Evolutionary conservation across 2,888 invertebrate genomes (phyloP).

Genomic region (Alloscopus bannaensis): DNA sequence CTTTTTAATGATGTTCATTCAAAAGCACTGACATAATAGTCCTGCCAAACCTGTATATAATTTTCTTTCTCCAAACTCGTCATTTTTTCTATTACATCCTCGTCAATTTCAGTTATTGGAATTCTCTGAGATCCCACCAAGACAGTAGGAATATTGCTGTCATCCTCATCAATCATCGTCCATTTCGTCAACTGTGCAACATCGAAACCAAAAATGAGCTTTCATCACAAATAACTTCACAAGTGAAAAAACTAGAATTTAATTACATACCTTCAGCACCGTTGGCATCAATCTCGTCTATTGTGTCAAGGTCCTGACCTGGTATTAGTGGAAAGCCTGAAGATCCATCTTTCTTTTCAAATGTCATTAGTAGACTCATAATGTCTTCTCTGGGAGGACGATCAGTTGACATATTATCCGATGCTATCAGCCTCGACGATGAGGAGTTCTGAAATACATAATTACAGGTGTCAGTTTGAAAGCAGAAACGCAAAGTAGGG

Average conservation of each 20-base stretch:
- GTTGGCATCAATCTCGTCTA: constrained; percentile 45
- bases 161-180: constrained; percentile 85
- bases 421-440: constrained; percentile 30
- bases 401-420: constrained; percentile 51
- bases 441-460: constrained; percentile 30
- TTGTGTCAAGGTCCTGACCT: constrained; percentile 49
- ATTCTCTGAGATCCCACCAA: constrained; percentile 87
- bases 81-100: constrained; percentile 92
- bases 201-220: background rate
- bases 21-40: constrained; percentile 93
- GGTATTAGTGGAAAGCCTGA: constrained; percentile 41
- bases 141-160: constrained; percentile 88
- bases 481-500: background rate
- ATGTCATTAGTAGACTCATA: constrained; percentile 92
- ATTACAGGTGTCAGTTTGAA: background rate
- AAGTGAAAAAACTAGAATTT: constrained; percentile 9
- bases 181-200: constrained; percentile 77
- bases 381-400: constrained; percentile 83
- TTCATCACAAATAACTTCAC: too few species aligned
- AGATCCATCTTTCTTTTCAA: constrained; percentile 85
- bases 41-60: constrained; percentile 95
- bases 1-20: constrained; percentile 77
- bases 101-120: constrained; percentile 89
- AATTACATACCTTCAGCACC: constrained; percentile 34
- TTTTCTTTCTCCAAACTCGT: constrained; percentile 93